phyloP scores from a whole-genome alignment of 2,797 vertebrate species.

The Falco columbarius region DNA sequence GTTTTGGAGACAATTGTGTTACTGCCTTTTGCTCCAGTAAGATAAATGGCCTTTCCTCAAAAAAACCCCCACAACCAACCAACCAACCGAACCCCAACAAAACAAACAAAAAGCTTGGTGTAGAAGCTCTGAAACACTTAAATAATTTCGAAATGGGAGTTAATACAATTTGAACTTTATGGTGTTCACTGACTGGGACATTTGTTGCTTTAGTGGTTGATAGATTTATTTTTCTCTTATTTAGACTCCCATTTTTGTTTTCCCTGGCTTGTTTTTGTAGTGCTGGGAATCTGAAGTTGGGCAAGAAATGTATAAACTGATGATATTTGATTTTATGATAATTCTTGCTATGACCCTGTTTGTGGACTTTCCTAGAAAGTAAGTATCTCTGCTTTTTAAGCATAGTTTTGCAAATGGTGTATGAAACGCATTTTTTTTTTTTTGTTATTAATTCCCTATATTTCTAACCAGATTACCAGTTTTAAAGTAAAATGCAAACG shows the following conservation, averaged over 20 bases:
- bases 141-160: neutral
- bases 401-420: neutral
- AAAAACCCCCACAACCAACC: neutral
- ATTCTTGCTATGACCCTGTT: slow-evolving; percentile 86
- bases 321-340: slow-evolving; percentile 95
- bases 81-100: neutral
- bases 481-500: neutral
- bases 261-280: slow-evolving; percentile 72
- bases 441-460: neutral
- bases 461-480: neutral
- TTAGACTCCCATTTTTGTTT: neutral
- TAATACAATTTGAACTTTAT: neutral
- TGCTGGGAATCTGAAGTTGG: slow-evolving; percentile 97
- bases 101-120: neutral
- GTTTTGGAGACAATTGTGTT: neutral
- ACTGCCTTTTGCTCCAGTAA: neutral
- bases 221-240: neutral
- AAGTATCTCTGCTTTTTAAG: slow-evolving; percentile 59
- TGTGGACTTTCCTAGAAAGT: slow-evolving; percentile 94
- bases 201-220: neutral
- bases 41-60: neutral
- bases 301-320: slow-evolving; percentile 98
- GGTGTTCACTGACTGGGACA: neutral
- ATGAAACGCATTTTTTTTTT: neutral
- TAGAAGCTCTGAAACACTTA: neutral